These are phyloP conservation scores for Coranthus polyacanthus DNA, from an alignment of 2,797 vertebrate genomes.

Conservation along the genomic window DNA sequence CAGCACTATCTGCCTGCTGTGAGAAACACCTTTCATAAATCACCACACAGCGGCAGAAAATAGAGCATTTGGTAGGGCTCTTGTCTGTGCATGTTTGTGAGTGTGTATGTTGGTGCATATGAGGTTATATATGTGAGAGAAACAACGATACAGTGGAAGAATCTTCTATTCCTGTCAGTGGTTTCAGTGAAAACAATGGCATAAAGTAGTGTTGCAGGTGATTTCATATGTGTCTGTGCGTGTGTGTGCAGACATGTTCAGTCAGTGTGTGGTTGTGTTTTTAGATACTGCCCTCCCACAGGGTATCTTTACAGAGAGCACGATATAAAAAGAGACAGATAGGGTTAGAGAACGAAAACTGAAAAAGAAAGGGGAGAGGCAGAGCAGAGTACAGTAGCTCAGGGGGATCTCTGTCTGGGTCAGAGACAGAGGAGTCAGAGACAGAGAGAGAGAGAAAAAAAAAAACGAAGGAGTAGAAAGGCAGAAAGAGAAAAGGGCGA, in stretches of 20 bases:
- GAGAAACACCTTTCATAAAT: conserved; percentile 98
- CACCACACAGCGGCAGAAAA: conserved; percentile 88
- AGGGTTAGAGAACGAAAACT: conserved; percentile 70
- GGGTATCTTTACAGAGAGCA: conserved; percentile 75
- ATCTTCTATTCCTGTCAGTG: conserved; percentile 63
- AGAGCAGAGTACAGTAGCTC: conserved; percentile 70
- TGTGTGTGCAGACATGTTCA: conserved; percentile 30
- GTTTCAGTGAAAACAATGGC: conserved; percentile 54
- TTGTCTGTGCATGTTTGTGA: conserved; percentile 49
- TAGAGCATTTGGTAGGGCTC: conserved; percentile 89
- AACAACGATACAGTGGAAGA: conserved; percentile 36
- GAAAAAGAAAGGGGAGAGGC: conserved; percentile 67
- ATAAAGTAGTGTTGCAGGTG: conserved; percentile 53
- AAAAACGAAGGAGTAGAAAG: conserved; percentile 39
- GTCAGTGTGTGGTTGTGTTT: conserved; percentile 68
- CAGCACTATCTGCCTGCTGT: conserved; percentile 95
- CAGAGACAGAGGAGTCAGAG: conserved; percentile 67
- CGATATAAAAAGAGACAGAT: conserved; percentile 81
- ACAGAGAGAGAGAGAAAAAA: conserved; percentile 22
- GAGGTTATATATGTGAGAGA: conserved; percentile 21
- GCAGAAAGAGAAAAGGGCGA: conserved; percentile 62
- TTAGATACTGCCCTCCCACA: conserved; percentile 75
- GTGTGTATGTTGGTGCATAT: conserved; percentile 13
- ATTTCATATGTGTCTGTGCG: conserved; percentile 31
- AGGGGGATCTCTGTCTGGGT: conserved; percentile 79